Conservation (phyloP, 2,113 vertebrate genomes). For the Burhinus oedicnemus region DNA sequence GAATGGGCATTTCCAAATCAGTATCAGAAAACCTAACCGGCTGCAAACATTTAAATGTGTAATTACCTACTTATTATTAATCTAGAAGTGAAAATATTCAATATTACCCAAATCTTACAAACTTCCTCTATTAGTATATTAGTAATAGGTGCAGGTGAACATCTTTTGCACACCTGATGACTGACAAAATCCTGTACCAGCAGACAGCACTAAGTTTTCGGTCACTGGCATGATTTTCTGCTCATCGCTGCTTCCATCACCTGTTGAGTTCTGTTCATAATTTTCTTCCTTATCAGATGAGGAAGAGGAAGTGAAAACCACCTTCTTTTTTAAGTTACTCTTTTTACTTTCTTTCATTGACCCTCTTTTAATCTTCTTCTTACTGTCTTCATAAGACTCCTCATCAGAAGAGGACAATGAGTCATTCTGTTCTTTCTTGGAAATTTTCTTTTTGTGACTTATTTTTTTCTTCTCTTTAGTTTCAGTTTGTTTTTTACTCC, state of each 20-base stretch:
- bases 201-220: conserved; percentile 80
- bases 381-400: conserved; percentile 68
- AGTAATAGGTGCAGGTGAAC: background rate
- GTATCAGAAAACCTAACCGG: background rate
- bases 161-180: conserved; percentile 89
- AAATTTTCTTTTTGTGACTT: conserved; percentile 70
- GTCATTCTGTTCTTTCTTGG: conserved; percentile 60
- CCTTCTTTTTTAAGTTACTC: conserved; percentile 65
- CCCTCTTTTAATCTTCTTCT: conserved; percentile 71
- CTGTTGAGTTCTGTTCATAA: conserved; percentile 75
- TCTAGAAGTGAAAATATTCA: too few relatives aligned
- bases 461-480: conserved; percentile 73
- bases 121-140: background rate
- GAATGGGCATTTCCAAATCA: background rate
- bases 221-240: conserved; percentile 93
- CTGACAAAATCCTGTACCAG: conserved; percentile 85
- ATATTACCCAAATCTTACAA: background rate
- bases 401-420: conserved; percentile 78
- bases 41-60: accelerated
- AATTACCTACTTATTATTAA: too few relatives aligned
- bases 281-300: conserved; percentile 77
- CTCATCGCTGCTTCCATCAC: conserved; percentile 86
- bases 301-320: conserved; percentile 76
- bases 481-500: conserved; percentile 38
- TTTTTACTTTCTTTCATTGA: conserved; percentile 65